A percentile compares a stretch with the other conserved stretches of the same genome.
These are phyloP conservation scores for Trachelus tabidus DNA, from an alignment of 2,888 invertebrate species.

Conservation along the genomic window DNA sequence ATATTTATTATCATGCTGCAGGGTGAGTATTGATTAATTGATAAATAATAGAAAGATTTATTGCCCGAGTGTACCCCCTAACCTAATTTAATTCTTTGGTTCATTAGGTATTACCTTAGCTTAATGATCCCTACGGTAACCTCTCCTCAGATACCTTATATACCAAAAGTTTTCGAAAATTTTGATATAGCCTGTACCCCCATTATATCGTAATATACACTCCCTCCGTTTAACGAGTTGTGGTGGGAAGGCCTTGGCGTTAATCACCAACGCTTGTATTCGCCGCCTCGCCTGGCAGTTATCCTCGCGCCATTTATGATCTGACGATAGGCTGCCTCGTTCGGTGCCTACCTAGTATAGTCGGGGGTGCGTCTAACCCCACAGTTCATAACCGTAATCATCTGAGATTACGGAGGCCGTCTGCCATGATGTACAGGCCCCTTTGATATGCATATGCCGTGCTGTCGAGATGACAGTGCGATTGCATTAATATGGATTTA, in stretches of 20 bases:
- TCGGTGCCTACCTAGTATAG: conserved; percentile 6
- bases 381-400: conserved; percentile 33
- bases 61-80: no score
- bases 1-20: no score
- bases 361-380: conserved; percentile 13
- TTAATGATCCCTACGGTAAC: no score
- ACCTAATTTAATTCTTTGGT: no score
- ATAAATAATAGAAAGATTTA: no score
- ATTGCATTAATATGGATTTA: conserved; percentile 13
- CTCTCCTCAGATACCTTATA: no score
- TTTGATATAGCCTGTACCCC: conserved; percentile 18
- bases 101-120: no score
- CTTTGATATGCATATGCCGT: conserved; percentile 13
- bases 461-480: conserved; percentile 14
- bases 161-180: not conserved
- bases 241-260: conserved; percentile 23
- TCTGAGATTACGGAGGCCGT: conserved; percentile 26
- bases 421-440: conserved; percentile 18
- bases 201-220: conserved; percentile 25
- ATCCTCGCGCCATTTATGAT: conserved; percentile 32
- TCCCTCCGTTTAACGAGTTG: conserved; percentile 25
- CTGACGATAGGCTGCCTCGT: conserved; percentile 25
- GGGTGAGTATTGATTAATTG: no score
- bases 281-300: conserved; percentile 26
- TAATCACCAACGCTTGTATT: conserved; percentile 30